These are phyloP conservation scores for Erythrolamprus reginae DNA, from an alignment of 2,113 vertebrate genomes.

Conservation along the genomic window DNA sequence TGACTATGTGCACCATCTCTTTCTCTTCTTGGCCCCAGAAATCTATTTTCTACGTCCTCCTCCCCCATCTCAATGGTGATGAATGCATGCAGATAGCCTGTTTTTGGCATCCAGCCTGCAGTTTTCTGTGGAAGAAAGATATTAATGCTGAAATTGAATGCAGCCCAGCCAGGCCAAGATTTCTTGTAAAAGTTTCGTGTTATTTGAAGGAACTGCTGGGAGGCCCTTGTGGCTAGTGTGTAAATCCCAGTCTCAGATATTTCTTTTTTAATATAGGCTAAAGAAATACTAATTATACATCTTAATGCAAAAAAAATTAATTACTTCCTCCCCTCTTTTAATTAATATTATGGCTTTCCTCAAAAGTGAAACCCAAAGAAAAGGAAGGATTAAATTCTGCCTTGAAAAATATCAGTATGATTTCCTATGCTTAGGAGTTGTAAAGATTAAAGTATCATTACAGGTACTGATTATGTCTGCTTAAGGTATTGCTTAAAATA, in stretches of 20 bases:
- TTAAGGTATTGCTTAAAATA: not conserved
- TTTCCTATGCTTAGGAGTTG: not conserved
- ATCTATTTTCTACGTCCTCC: conserved; percentile 20
- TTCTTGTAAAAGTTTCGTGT: conserved; percentile 29
- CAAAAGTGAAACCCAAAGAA: not conserved
- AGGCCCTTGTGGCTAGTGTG: conserved; percentile 26
- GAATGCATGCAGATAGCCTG: not conserved
- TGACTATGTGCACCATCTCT: not conserved
- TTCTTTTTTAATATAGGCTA: conserved; percentile 10
- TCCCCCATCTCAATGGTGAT: conserved; percentile 5
- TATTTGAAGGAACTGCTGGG: conserved; percentile 24
- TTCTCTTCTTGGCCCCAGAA: conserved; percentile 21
- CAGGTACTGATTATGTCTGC: too few species aligned
- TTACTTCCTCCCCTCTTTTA: conserved; percentile 5
- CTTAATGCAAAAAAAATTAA: conserved; percentile 6
- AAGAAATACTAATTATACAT: conserved; percentile 12
- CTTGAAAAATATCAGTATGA: not conserved
- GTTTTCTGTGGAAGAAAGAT: conserved; percentile 35
- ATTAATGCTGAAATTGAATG: not conserved
- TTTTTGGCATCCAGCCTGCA: not conserved
- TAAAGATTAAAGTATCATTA: not conserved
- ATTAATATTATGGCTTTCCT: conserved; percentile 13
- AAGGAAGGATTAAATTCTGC: not conserved
- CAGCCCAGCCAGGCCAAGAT: not conserved
- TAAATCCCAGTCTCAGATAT: conserved; percentile 23